phyloP scores from a whole-genome alignment of 2,113 vertebrate genomes.

The Cettia cetti region DNA sequence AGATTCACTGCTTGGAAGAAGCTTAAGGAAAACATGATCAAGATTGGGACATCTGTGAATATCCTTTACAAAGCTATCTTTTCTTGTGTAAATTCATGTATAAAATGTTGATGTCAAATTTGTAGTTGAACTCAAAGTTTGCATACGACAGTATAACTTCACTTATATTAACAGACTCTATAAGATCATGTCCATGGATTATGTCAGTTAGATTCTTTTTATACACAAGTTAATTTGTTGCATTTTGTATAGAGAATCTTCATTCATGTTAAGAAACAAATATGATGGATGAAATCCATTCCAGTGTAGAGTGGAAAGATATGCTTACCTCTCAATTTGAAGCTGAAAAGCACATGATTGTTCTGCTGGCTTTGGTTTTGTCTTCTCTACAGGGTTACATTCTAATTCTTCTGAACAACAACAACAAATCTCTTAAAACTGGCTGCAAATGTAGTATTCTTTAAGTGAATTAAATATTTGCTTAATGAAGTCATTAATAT shows the following conservation, averaged over 20 bases:
- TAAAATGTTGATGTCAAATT: neutral
- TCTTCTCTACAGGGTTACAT: neutral
- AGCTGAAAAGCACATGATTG: accelerated
- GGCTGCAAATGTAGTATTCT: neutral
- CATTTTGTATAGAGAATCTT: neutral
- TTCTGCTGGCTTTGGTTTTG: neutral
- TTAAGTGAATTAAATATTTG: neutral
- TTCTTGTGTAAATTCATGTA: neutral
- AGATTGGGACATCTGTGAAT: neutral
- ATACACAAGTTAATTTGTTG: neutral
- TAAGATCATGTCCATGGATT: neutral
- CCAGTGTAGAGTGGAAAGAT: neutral
- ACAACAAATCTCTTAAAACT: neutral
- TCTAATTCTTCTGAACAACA: neutral
- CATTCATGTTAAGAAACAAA: neutral
- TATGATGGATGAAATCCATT: neutral
- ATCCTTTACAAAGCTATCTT: neutral
- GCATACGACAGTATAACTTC: neutral
- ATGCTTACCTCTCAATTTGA: neutral
- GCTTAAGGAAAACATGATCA: neutral
- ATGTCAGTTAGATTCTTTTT: neutral
- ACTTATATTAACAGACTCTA: neutral
- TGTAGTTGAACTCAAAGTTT: neutral
- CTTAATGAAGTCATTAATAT: neutral
- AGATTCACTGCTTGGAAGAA: neutral